A percentile compares a stretch with the other conserved stretches of the same genome.
These are phyloP conservation scores for Drosophila parvula DNA, from an alignment of 1,140 invertebrate genomes.

Conservation along the genomic window DNA sequence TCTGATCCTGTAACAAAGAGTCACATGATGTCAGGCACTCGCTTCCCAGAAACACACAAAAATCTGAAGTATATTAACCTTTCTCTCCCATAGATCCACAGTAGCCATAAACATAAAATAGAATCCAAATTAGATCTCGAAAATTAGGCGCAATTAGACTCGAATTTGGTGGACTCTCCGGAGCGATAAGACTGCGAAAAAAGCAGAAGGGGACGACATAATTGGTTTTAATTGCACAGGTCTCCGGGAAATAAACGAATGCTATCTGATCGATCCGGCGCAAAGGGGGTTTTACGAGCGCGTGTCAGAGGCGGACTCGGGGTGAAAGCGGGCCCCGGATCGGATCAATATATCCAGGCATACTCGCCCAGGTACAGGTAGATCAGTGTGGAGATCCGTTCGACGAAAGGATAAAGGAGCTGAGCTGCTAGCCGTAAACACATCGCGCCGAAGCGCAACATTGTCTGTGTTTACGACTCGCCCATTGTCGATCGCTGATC, in stretches of 20 bases:
- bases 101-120: conserved; percentile 53
- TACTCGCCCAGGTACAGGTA: conserved; percentile 17
- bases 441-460: conserved; percentile 20
- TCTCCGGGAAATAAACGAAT: conserved; percentile 37
- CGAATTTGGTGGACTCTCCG: conserved; percentile 32
- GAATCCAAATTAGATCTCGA: conserved; percentile 49
- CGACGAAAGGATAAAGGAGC: conserved; percentile 70
- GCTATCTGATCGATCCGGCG: conserved; percentile 33
- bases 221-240: conserved; percentile 57
- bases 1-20: conserved; percentile 3
- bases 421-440: conserved; percentile 44
- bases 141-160: conserved; percentile 73
- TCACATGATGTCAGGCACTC: conserved; percentile 25
- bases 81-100: conserved; percentile 4
- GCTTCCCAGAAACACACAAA: conserved; percentile 13
- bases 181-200: conserved; percentile 37
- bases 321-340: conserved; percentile 33
- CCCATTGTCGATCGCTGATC: conserved; percentile 62
- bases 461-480: conserved; percentile 55
- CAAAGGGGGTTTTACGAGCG: conserved; percentile 62
- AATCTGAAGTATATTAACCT: not conserved
- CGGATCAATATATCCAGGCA: not conserved
- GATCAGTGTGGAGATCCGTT: conserved; percentile 27
- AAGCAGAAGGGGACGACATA: conserved; percentile 34
- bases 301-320: conserved; percentile 46